phyloP scores from a whole-genome alignment of 2,888 invertebrate genomes.

The Brenthis ino region DNA sequence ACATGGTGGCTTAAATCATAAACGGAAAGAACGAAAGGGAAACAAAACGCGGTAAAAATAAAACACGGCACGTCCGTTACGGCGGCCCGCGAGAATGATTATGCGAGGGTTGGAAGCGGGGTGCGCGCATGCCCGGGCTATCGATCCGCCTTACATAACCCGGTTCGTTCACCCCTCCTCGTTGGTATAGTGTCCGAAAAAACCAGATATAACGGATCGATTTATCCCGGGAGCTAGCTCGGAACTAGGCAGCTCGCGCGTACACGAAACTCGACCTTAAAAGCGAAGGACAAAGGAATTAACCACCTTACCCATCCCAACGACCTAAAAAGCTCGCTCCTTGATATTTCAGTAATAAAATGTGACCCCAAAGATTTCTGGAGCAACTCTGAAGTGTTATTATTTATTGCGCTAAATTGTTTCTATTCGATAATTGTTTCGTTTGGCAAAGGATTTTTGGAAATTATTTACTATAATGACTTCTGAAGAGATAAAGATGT shows the following conservation, averaged over 20 bases:
- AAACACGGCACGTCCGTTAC: conserved; percentile 75
- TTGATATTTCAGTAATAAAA: conserved; percentile 46
- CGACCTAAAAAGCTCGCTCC: conserved; percentile 48
- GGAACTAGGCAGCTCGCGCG: conserved; percentile 39
- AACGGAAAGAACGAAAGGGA: conserved; percentile 83
- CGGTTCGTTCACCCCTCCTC: conserved; percentile 79
- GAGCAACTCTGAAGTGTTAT: conserved; percentile 36
- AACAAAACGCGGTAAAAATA: conserved; percentile 82
- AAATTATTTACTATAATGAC: conserved; percentile 18
- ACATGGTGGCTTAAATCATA: conserved; percentile 87
- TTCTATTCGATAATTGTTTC: conserved; percentile 24
- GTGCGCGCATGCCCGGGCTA: conserved; percentile 66
- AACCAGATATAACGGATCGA: conserved; percentile 77
- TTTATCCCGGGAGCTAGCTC: conserved; percentile 58
- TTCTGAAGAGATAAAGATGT: background rate
- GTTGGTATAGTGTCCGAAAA: conserved; percentile 80
- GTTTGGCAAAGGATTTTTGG: conserved; percentile 1
- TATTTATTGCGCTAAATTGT: conserved; percentile 25
- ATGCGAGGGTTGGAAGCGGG: conserved; percentile 56
- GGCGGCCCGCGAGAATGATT: conserved; percentile 77
- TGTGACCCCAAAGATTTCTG: conserved; percentile 45
- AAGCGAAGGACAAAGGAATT: conserved; percentile 35
- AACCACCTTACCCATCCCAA: conserved; percentile 36
- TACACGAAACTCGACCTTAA: conserved; percentile 40
- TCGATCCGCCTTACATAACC: conserved; percentile 77